phyloP scores from a whole-genome alignment of 1,140 invertebrate species.

The Cepaea nemoralis region DNA sequence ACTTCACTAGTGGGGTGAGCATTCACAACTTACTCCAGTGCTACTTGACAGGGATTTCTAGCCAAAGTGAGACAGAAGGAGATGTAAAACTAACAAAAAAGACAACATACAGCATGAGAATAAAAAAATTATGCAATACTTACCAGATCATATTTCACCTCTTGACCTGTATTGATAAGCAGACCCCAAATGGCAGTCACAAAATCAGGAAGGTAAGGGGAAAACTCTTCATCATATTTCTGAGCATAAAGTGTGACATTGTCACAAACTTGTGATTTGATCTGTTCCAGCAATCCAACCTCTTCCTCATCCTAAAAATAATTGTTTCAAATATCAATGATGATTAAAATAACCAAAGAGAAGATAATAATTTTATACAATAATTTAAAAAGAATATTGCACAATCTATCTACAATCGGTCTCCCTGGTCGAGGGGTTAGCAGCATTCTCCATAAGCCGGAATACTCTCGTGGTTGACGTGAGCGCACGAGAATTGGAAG shows the following conservation, averaged over 20 bases:
- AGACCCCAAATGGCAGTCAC: conserved; percentile 94
- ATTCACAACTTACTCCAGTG: too few relatives aligned
- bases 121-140: too few relatives aligned
- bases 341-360: too few relatives aligned
- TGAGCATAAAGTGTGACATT: conserved; percentile 94
- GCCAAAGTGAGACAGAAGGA: neutral
- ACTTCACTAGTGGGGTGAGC: too few relatives aligned
- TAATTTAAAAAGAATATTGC: too few relatives aligned
- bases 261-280: conserved; percentile 95
- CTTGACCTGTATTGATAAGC: conserved; percentile 84
- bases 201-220: conserved; percentile 87
- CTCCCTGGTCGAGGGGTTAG: too few relatives aligned
- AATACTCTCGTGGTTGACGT: too few relatives aligned
- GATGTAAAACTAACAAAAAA: conserved; percentile 11
- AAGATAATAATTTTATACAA: too few relatives aligned
- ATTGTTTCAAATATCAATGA: too few relatives aligned
- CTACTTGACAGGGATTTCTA: neutral
- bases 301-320: conserved; percentile 87
- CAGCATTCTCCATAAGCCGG: too few relatives aligned
- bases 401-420: too few relatives aligned
- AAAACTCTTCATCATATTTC: conserved; percentile 98
- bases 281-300: conserved; percentile 88
- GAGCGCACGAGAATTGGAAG: too few relatives aligned
- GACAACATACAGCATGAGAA: neutral
- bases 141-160: conserved; percentile 93